Percentiles rank a stretch among this genome's conserved stretches.
Evolutionary conservation across 1,140 invertebrate genomes (phyloP).

Genomic region (Temnothorax nylanderi): DNA sequence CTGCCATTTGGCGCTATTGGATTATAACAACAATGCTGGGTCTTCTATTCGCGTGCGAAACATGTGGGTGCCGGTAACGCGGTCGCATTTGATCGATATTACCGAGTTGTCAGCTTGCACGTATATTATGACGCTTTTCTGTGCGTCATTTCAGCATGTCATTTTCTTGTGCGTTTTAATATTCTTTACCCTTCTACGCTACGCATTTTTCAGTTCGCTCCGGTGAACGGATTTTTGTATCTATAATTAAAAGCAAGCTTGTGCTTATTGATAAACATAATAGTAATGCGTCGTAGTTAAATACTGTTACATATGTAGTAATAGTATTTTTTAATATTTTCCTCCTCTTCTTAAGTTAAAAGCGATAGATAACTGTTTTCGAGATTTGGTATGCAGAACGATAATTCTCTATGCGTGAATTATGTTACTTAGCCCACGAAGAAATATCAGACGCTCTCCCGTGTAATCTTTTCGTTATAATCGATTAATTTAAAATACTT

Average conservation of each 20-base stretch:
- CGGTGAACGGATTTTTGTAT: neutral
- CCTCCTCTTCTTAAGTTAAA: too few relatives aligned
- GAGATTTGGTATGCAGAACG: neutral
- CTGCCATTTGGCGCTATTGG: slow-evolving; percentile 62
- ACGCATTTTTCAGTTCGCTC: neutral
- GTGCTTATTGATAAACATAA: neutral
- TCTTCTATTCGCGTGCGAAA: slow-evolving; percentile 59
- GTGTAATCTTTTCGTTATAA: slow-evolving; percentile 7
- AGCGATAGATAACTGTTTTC: neutral
- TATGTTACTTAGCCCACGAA: neutral
- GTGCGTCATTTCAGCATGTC: slow-evolving; percentile 42
- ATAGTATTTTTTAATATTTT: slow-evolving; percentile 10
- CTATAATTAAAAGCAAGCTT: neutral
- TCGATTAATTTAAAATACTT: slow-evolving; percentile 26
- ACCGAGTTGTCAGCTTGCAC: slow-evolving; percentile 53
- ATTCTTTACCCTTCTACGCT: neutral
- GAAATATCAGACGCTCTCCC: neutral
- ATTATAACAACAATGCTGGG: slow-evolving; percentile 60
- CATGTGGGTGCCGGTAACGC: slow-evolving; percentile 59
- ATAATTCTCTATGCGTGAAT: neutral
- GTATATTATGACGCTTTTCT: slow-evolving; percentile 56
- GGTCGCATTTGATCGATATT: slow-evolving; percentile 62
- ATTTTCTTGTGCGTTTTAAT: slow-evolving; percentile 23
- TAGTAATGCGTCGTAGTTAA: neutral
- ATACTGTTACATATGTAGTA: neutral